Evolutionary conservation across 2,888 invertebrate species (phyloP).

Genomic region (Drosophila prostipennis): DNA sequence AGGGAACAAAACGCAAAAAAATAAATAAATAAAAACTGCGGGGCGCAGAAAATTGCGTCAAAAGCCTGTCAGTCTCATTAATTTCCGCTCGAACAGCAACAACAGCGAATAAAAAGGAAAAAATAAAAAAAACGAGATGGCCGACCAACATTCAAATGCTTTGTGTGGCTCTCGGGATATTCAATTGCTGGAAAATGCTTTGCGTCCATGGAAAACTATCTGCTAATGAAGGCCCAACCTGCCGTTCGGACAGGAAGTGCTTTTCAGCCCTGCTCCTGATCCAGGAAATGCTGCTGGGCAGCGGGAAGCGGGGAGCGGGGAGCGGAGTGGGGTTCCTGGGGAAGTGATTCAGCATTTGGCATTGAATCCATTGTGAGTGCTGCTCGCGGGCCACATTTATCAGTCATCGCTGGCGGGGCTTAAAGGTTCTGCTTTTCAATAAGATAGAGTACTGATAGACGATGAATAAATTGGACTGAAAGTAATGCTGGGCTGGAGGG

Average conservation of each 20-base stretch:
- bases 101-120: conserved; percentile 8
- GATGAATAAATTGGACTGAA: conserved; percentile 22
- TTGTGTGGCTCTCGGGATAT: conserved; percentile 67
- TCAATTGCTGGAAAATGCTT: conserved; percentile 78
- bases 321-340: conserved; percentile 13
- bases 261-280: conserved; percentile 39
- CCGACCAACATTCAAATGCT: conserved; percentile 63
- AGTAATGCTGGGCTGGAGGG: background rate
- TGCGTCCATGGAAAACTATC: conserved; percentile 66
- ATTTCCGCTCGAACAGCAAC: conserved; percentile 50
- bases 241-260: conserved; percentile 44
- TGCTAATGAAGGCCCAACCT: conserved; percentile 61
- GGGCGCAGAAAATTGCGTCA: conserved; percentile 78
- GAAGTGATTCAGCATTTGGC: conserved; percentile 72
- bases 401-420: conserved; percentile 52
- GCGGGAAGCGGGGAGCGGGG: background rate
- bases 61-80: conserved; percentile 79
- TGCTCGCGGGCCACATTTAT: conserved; percentile 61
- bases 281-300: conserved; percentile 51
- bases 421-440: conserved; percentile 42
- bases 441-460: conserved; percentile 47
- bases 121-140: conserved; percentile 18
- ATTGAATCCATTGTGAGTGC: conserved; percentile 63
- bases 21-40: conserved; percentile 55
- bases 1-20: conserved; percentile 5